Base-by-base conservation (phyloP, 2,797 vertebrate genomes). In the Argya squamiceps region DNA sequence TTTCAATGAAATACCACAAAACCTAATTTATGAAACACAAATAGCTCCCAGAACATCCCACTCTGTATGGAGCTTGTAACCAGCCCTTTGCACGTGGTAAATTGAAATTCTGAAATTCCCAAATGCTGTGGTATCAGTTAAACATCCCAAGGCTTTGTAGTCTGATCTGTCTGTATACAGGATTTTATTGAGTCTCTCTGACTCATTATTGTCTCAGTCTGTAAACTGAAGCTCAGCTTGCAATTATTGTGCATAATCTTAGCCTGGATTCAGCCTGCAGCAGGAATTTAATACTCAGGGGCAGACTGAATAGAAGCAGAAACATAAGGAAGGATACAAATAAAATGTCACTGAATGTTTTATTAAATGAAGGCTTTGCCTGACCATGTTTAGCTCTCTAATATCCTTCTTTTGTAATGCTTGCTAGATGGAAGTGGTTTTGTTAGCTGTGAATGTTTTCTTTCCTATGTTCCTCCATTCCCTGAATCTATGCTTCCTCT, bases 121-220 rank as follows among this genome's bases (percentile, higher is more conserved):
- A 77, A 46, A 47, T 73, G 68, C 69, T 93, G 17, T 50, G 47
- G 44, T 93, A 75, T 89, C 49, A 16, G 47, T 94, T 90, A 41
- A 69, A 73, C 89, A 43, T 67, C 60, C 67, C 46, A 69, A 24
- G 27, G 52, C 87, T 71, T 19, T n/a, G 24, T 64, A 90, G 76
- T 56, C 63, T 27, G 58, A 64, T 85, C 79, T 68, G 84, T 55
- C 85, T 91, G 71, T 81, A 30, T 63, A 56, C 3, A 4, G 18
- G 29, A 37, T 96, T 96, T 95, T 91, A 93, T 44, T 78, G 74
- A 95, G 84, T 95, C 71, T 96, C 70, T 91, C 71, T 92, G 96
- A 81, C 84, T 97, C 93, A 50, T 96, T 97, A 96, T 97, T 97
- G 97, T 98, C 89, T 92, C 37, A 91, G 94, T 70, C 86, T 95